phyloP scores from a whole-genome alignment of 2,113 vertebrate genomes.

The Uria aalge region DNA sequence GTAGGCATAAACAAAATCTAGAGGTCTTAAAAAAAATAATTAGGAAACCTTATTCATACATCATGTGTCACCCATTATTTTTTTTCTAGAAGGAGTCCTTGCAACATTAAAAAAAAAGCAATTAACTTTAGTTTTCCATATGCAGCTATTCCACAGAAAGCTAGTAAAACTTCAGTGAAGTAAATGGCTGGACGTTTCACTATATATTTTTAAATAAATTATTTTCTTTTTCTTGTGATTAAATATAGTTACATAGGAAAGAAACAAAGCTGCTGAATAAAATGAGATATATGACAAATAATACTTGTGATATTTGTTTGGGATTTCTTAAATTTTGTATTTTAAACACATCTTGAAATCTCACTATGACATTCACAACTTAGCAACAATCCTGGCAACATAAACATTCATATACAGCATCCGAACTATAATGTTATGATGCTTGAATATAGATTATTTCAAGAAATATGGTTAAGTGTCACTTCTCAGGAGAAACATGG shows the following conservation, averaged over 20 bases:
- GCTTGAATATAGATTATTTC: background rate
- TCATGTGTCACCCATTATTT: background rate
- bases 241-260: background rate
- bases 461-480: background rate
- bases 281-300: background rate
- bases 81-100: background rate
- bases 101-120: background rate
- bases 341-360: background rate
- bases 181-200: background rate
- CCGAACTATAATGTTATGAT: background rate
- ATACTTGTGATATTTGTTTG: background rate
- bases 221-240: background rate
- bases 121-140: background rate
- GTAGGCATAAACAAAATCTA: background rate
- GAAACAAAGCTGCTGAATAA: background rate
- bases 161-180: background rate
- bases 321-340: background rate
- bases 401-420: background rate
- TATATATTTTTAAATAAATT: background rate
- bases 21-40: background rate
- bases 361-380: background rate
- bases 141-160: background rate
- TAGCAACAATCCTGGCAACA: background rate
- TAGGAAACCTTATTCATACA: background rate
- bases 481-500: background rate